Percentiles rank a stretch among this genome's conserved stretches.
Evolutionary conservation across 2,113 vertebrate genomes (phyloP).

Genomic region (Muntiacus muntjak): DNA sequence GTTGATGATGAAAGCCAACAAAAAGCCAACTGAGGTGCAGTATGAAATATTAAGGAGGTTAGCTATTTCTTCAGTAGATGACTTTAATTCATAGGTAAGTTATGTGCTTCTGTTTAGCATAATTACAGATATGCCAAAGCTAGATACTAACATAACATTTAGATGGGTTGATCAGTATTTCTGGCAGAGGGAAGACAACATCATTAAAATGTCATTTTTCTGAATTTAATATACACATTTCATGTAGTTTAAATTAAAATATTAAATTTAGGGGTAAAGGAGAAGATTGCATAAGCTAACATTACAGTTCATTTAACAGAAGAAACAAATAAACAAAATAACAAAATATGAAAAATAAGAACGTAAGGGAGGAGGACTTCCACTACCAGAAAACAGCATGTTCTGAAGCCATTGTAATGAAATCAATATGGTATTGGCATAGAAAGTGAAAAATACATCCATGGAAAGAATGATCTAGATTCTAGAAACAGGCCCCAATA

Average conservation of each 20-base stretch:
- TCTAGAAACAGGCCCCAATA: background rate
- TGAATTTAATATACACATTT: background rate
- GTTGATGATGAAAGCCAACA: background rate
- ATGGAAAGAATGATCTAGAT: background rate
- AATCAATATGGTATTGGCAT: background rate
- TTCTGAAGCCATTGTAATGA: background rate
- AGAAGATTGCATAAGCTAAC: background rate
- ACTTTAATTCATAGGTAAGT: background rate
- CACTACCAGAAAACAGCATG: background rate
- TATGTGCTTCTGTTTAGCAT: background rate
- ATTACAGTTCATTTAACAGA: background rate
- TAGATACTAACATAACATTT: background rate
- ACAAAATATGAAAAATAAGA: background rate
- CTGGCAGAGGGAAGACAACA: background rate
- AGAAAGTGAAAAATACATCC: background rate
- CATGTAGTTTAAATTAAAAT: background rate
- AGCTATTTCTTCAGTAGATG: background rate
- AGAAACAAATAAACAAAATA: background rate
- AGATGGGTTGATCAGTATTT: background rate
- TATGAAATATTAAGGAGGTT: background rate
- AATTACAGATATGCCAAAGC: background rate
- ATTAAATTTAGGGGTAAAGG: background rate
- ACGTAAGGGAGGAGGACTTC: background rate
- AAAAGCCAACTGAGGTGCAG: background rate
- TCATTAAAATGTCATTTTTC: background rate